Percentiles rank a stretch among this genome's conserved stretches.
Conservation (phyloP, 2,888 invertebrate genomes). For the Hedya salicella region DNA sequence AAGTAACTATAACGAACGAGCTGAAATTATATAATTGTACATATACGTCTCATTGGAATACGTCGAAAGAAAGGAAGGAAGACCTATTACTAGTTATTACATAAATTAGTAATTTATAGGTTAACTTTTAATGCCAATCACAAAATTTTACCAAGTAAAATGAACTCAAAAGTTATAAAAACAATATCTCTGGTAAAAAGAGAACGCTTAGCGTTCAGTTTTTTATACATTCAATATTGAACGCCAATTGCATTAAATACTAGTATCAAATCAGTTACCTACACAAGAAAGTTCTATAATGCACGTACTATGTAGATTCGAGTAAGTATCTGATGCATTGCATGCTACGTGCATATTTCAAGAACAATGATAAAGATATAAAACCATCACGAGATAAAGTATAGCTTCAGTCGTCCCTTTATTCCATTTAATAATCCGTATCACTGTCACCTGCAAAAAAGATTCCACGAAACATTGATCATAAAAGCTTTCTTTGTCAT, state of each 20-base stretch:
- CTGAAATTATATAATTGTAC: too few relatives aligned
- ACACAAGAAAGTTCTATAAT: constrained; percentile 46
- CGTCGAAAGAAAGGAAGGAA: too few relatives aligned
- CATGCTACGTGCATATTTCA: constrained; percentile 58
- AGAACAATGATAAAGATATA: constrained; percentile 62
- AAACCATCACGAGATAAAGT: constrained; percentile 39
- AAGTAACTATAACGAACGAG: too few relatives aligned
- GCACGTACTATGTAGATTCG: constrained; percentile 42
- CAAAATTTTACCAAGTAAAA: too few relatives aligned
- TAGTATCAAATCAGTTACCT: constrained; percentile 34
- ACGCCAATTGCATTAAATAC: not conserved
- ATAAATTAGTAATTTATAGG: too few relatives aligned
- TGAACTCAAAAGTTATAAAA: too few relatives aligned
- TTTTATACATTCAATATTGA: too few relatives aligned
- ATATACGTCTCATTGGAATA: too few relatives aligned
- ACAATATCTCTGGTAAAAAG: too few relatives aligned
- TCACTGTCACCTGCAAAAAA: constrained; percentile 39
- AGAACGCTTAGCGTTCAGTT: too few relatives aligned
- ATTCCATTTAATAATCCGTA: constrained; percentile 28
- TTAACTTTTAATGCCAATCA: too few relatives aligned
- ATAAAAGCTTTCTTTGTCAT: constrained; percentile 40
- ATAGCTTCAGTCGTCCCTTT: constrained; percentile 29
- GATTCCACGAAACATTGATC: constrained; percentile 34
- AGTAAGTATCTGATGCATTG: constrained; percentile 59
- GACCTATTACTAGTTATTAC: too few relatives aligned